These are phyloP conservation scores for Spheniscus mendiculus DNA, from an alignment of 2,113 vertebrate species.

Conservation along the genomic window DNA sequence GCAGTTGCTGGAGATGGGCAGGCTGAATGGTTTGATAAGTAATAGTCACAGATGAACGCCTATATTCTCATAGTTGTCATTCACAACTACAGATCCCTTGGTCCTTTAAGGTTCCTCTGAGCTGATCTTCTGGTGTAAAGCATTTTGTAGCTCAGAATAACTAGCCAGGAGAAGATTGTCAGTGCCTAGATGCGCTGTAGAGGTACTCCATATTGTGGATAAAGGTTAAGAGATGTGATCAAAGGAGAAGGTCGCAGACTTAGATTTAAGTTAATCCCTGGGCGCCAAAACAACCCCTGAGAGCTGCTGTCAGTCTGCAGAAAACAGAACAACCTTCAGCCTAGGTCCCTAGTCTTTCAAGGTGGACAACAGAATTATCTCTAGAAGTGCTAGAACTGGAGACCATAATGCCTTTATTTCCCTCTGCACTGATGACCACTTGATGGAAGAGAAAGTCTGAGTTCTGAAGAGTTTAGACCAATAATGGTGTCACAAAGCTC, in stretches of 20 bases:
- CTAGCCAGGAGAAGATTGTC: not conserved
- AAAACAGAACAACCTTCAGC: not conserved
- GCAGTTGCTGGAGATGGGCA: not conserved
- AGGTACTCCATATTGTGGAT: not conserved
- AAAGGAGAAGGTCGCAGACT: not conserved
- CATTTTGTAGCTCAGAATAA: not conserved
- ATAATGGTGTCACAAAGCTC: not conserved
- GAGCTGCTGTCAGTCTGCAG: not conserved
- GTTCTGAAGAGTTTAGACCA: not conserved
- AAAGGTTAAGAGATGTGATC: not conserved
- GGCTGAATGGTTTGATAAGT: conserved; percentile 29
- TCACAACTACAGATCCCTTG: not conserved
- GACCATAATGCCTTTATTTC: not conserved
- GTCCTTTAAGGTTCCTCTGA: not conserved
- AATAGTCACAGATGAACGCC: conserved; percentile 1
- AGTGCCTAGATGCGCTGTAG: not conserved
- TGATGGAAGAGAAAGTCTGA: not conserved
- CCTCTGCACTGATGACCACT: not conserved
- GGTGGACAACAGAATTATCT: not conserved
- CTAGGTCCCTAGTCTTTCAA: not conserved
- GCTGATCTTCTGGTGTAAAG: not conserved
- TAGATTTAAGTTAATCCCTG: not conserved
- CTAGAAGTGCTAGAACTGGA: not conserved
- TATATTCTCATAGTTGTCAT: conserved; percentile 9
- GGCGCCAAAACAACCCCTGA: not conserved